Percentiles rank a stretch among this genome's conserved stretches.
These are phyloP conservation scores for Pelecanoides urinatrix DNA, from an alignment of 2,113 vertebrate genomes.

Conservation along the genomic window DNA sequence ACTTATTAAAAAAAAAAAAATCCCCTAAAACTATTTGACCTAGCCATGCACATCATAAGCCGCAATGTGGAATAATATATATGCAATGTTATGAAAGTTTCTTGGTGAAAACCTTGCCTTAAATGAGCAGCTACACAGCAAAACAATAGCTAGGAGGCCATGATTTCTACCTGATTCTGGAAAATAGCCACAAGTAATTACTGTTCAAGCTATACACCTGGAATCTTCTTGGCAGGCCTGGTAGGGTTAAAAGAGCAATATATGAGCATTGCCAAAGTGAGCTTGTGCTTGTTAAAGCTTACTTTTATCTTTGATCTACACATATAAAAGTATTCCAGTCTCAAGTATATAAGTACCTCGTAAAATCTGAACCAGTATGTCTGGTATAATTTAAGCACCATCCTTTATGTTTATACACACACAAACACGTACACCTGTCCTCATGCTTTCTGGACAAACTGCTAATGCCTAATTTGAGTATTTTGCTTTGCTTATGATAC, in stretches of 20 bases:
- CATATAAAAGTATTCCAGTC: neutral
- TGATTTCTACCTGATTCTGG: neutral
- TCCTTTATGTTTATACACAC: neutral
- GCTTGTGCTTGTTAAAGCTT: neutral
- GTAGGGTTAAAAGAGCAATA: neutral
- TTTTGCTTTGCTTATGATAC: neutral
- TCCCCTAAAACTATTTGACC: neutral
- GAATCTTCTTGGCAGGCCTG: neutral
- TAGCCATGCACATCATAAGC: neutral
- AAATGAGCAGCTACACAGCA: neutral
- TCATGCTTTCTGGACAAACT: neutral
- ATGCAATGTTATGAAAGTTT: neutral
- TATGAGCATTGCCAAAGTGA: neutral
- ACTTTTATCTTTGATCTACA: neutral
- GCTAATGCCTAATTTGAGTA: neutral
- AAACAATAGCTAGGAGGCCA: neutral
- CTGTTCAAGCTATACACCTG: neutral
- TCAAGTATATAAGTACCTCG: neutral
- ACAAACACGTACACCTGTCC: accelerated
- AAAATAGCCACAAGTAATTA: neutral
- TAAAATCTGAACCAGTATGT: neutral
- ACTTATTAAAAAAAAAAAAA: neutral
- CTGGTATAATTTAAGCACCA: neutral
- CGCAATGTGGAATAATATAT: neutral
- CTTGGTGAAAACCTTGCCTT: neutral